A percentile compares a stretch with the other conserved stretches of the same genome.
phyloP scores from a whole-genome alignment of 2,888 invertebrate species.

The Dryobota labecula region DNA sequence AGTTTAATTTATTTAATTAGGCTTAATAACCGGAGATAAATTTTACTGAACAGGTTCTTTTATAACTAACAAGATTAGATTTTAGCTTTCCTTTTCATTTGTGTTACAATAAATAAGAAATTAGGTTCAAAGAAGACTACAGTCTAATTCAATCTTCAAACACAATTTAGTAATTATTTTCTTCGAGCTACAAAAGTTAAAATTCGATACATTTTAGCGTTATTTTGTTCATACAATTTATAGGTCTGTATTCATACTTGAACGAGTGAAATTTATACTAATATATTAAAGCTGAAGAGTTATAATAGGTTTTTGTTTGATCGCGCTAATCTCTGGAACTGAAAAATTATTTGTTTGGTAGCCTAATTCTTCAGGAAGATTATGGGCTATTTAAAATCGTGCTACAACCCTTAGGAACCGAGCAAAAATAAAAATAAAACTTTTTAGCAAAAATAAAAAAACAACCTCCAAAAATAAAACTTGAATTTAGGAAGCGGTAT shows the following conservation, averaged over 20 bases:
- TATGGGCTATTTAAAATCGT: too few relatives aligned
- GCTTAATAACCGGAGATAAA: background rate
- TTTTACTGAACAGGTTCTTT: background rate
- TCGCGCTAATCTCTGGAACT: too few relatives aligned
- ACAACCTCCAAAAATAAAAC: too few relatives aligned
- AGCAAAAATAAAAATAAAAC: too few relatives aligned
- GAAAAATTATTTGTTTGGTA: too few relatives aligned
- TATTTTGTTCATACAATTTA: conserved; percentile 33
- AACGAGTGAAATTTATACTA: conserved; percentile 28
- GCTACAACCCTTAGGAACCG: too few relatives aligned
- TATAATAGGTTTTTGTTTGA: too few relatives aligned
- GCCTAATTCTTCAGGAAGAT: too few relatives aligned
- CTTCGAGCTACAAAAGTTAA: conserved; percentile 8
- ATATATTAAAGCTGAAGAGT: conserved; percentile 19
- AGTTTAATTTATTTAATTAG: background rate
- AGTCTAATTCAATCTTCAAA: conserved; percentile 37
- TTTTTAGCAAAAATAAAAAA: too few relatives aligned
- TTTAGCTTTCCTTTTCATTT: background rate
- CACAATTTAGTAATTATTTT: conserved; percentile 46
- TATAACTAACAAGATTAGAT: background rate
- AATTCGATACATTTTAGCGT: conserved; percentile 9
- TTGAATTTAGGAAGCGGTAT: too few relatives aligned
- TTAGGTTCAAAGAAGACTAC: background rate
- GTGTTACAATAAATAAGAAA: background rate
- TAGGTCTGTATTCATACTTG: conserved; percentile 15